phyloP scores from a whole-genome alignment of 2,113 vertebrate genomes.

The Gymnogyps californianus region DNA sequence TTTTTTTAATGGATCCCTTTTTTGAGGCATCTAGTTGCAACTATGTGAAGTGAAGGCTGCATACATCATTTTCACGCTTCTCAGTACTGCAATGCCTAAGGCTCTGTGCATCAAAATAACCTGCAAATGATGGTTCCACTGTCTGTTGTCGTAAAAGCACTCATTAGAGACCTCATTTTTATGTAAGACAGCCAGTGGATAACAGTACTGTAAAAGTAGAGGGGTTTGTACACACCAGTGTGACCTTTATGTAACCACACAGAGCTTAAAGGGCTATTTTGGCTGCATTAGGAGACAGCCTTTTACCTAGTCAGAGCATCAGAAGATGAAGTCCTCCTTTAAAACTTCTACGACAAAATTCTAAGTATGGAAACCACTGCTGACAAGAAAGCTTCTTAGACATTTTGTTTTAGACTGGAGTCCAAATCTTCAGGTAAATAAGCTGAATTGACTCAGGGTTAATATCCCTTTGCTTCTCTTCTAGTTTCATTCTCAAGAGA shows the following conservation, averaged over 20 bases:
- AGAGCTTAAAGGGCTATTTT: not conserved
- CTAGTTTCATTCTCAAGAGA: not conserved
- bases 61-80: not conserved
- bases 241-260: not conserved
- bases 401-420: not conserved
- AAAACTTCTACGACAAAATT: not conserved
- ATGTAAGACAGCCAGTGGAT: not conserved
- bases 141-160: not conserved
- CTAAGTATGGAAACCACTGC: not conserved
- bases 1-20: not conserved
- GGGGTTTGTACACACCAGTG: not conserved
- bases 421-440: not conserved
- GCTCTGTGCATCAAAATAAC: not conserved
- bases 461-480: not conserved
- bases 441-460: not conserved
- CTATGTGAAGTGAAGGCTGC: not conserved
- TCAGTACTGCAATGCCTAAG: not conserved
- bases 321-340: not conserved
- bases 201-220: not conserved
- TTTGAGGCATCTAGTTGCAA: not conserved
- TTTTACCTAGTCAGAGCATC: not conserved
- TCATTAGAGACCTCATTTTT: not conserved
- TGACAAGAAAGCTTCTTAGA: not conserved
- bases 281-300: not conserved
- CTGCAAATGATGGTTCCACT: not conserved